Evolutionary conservation across 92 coral and sea anemone genomes (phyloP), one percentile per base, ranked within the genome.

Genomic region (Porites cylindrica): DNA sequence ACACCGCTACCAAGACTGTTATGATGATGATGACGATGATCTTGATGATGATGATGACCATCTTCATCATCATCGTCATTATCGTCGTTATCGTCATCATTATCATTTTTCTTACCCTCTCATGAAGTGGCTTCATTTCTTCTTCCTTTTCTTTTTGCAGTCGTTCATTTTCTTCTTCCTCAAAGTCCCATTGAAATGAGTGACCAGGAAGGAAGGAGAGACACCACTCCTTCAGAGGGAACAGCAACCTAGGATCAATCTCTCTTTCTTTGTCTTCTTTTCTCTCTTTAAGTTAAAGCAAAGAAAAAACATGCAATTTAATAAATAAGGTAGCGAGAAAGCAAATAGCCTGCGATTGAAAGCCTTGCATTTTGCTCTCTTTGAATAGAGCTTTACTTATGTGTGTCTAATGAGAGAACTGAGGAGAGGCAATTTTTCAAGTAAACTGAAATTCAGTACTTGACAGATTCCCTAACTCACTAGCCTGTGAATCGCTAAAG

Each of bases 141-240:
- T 83, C 80, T 14, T 54, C 78, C n/a, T 29, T 71, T 4, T 51
- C 77, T 70, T 69, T 72, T 32, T 60, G 69, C 20, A 75, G 1
- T 10, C 38, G 78, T 26, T 11, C 21, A 53, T 83, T 78, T 51
- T 92, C 93, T 51, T 85, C 95, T 23, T 91, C 92, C 20, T 56
- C 94, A 75, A 92, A 82, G 83, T 93, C 92, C 96, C 94, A 93
- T 29, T 85, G 74, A 84, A 92, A 92, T 13, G 80, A 38, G 70
- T 91, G 95, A 50, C 97, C 95, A 18, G 97, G 97, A 51, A 91
- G 76, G 18, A 71, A 91, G 19, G 91, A 83, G 68, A 83, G 72
- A 21, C 89, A 62, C 93, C 95, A 94, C 21, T 86, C 93, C 85
- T 88, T 93, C 56, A 81, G 66, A 23, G 94, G 94, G 56, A 93